Percentiles rank a stretch among this genome's conserved stretches.
Conservation (phyloP, 2,888 invertebrate genomes). For the Leptarthrus brevirostris region DNA sequence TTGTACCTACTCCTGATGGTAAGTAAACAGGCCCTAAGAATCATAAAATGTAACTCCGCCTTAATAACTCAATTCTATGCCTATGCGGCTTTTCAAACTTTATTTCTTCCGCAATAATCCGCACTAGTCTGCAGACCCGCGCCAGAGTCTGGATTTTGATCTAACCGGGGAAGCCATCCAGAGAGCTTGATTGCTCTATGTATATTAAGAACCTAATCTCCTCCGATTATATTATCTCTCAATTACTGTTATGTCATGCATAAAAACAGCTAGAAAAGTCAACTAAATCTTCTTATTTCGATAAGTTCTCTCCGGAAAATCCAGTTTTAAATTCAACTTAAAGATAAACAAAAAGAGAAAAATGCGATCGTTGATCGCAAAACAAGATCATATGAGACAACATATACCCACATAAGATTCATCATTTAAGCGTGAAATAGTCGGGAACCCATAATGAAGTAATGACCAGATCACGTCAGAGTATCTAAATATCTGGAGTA, state of each 20-base stretch:
- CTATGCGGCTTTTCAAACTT: conserved; percentile 1
- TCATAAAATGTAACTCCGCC: conserved; percentile 32
- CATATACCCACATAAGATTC: conserved; percentile 33
- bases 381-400: conserved; percentile 43
- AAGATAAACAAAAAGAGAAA: conserved; percentile 31
- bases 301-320: conserved; percentile 37
- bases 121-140: not conserved
- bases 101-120: conserved; percentile 25
- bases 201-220: conserved; percentile 34
- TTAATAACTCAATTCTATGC: conserved; percentile 42
- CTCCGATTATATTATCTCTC: conserved; percentile 41
- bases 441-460: conserved; percentile 35
- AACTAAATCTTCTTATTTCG: conserved; percentile 46
- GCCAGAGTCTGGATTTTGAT: not conserved
- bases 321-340: conserved; percentile 39
- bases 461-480: conserved; percentile 41
- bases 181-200: conserved; percentile 2
- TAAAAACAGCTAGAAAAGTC: conserved; percentile 45
- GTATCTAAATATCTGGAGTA: conserved; percentile 1
- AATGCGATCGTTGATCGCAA: conserved; percentile 42
- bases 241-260: conserved; percentile 46
- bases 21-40: conserved; percentile 32
- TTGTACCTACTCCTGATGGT: conserved; percentile 2
- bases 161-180: not conserved
- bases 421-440: conserved; percentile 48